Conservation (phyloP, 2,888 invertebrate species). For the Serripes groenlandicus region DNA sequence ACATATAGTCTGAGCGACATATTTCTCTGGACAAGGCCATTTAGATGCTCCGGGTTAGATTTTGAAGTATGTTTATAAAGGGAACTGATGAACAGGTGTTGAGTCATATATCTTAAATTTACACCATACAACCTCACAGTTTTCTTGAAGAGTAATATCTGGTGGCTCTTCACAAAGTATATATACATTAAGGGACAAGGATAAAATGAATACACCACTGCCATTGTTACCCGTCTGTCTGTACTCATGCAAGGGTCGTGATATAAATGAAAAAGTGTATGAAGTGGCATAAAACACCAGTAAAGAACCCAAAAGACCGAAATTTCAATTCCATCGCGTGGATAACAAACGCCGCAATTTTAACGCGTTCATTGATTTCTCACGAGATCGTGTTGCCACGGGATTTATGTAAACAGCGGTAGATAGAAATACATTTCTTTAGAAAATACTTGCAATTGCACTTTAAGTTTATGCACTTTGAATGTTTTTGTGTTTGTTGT, state of each 20-base stretch:
- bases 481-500: not conserved
- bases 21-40: too few relatives aligned
- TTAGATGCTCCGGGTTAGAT: too few relatives aligned
- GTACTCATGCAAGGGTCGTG: not conserved
- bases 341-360: not conserved
- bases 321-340: not conserved
- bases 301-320: not conserved
- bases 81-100: too few relatives aligned
- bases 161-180: not conserved
- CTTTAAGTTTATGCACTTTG: not conserved
- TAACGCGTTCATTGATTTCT: not conserved
- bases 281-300: too few relatives aligned
- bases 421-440: not conserved
- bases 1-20: too few relatives aligned
- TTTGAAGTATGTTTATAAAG: too few relatives aligned
- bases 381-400: conserved; percentile 62
- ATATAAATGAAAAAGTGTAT: not conserved
- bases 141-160: too few relatives aligned
- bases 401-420: conserved; percentile 46
- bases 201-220: not conserved
- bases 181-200: not conserved
- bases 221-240: not conserved
- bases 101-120: too few relatives aligned
- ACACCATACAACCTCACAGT: too few relatives aligned
- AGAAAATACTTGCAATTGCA: too few relatives aligned